Evolutionary conservation across 1,140 invertebrate genomes (phyloP), one percentile per base, ranked within the genome.

Genomic region (Gryon sp.): DNA sequence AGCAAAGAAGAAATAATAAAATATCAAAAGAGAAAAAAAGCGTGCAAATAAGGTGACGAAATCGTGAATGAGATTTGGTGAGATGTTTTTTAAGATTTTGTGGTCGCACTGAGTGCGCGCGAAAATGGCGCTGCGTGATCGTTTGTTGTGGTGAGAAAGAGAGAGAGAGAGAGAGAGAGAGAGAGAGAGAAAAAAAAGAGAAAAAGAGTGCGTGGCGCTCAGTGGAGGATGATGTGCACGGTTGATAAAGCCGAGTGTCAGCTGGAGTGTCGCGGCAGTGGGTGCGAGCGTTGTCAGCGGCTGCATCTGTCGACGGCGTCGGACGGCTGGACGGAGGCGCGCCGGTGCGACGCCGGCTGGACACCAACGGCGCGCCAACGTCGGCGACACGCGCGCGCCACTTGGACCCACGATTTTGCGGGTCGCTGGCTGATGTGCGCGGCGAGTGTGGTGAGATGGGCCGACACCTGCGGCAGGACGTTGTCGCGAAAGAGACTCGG

Each of bases 361-460:
- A 9, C 40, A 12, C 22, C 16, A 59, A 9, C 16, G 20, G 12
- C 45, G 41, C 38, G 22, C 14, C 41, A 15, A 22, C 59, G 59
- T 5, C 16, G 40, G 15, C 36, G 55, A 1, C 46, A 30, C 34
- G 48, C 28, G 38, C 36, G 48, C 57, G 40, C 45, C 6, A 24
- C 36, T 8, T 40, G 40, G 28, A 34, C 28, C 18, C 40, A 43
- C 14, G 26, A 19, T 9, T n/a, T 7, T 3, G 36, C 62, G 46
- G 19, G 43, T 28, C 48, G 66, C 12, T 62, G 74, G 74, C 46
- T 77, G 4, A 78, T 75, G 50, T 79, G 75, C 75, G 83, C 79
- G 20, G 82, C 85, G 11, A 86, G 78, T 80, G 84, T 84, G 18
- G 84, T 86, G 14, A 79, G 86, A 78, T 87, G 86, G 86, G 72